A percentile compares a stretch with the other conserved stretches of the same genome.
Evolutionary conservation across 2,113 vertebrate species (phyloP).

Genomic region (Macroglossus sobrinus): DNA sequence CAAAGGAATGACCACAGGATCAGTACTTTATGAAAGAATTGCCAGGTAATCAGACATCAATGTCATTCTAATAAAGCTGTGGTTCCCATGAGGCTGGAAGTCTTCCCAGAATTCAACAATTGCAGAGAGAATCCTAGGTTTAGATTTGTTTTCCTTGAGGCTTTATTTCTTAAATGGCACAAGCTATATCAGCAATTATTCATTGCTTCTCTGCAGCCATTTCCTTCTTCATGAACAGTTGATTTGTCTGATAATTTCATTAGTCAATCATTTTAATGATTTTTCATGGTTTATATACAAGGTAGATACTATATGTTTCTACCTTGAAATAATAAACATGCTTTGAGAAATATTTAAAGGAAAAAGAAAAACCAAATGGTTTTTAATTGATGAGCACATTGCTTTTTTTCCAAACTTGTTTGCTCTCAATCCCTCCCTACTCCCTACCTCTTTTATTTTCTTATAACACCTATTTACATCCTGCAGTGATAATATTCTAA

Average conservation of each 20-base stretch:
- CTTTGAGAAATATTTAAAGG: conserved; percentile 9
- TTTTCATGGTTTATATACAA: neutral
- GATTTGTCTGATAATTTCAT: conserved; percentile 13
- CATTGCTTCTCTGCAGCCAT: neutral
- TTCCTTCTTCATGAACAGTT: conserved; percentile 8
- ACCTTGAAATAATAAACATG: neutral
- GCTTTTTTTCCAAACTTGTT: neutral
- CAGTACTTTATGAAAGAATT: neutral
- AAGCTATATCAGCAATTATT: neutral
- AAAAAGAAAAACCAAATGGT: neutral
- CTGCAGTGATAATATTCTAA: neutral
- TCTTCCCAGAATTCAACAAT: neutral
- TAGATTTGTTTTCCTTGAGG: neutral
- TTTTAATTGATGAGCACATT: neutral
- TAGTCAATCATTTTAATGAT: neutral
- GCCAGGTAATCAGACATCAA: neutral
- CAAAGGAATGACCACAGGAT: neutral
- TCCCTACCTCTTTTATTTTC: neutral
- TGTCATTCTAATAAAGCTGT: neutral
- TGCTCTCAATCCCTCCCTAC: neutral
- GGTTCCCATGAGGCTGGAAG: neutral
- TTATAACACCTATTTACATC: neutral
- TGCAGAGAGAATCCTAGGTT: neutral
- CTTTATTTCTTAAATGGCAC: conserved; percentile 3
- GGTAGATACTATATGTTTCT: neutral